Evolutionary conservation across 2,888 invertebrate genomes (phyloP), one percentile per base, ranked within the genome.

Genomic region (Cylindroiulus punctatus): DNA sequence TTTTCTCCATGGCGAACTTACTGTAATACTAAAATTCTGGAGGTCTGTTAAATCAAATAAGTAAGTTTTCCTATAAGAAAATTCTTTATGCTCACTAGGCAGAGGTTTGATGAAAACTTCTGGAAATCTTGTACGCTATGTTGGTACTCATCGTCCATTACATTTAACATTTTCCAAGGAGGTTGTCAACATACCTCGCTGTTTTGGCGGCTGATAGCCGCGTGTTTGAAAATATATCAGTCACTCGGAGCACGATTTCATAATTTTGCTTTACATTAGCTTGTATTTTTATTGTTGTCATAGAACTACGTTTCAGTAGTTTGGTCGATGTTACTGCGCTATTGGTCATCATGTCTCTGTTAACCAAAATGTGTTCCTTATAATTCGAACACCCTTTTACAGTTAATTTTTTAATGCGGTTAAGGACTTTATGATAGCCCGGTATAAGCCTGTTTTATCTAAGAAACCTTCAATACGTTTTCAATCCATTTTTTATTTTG

Each of bases 121-220:
- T 57, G 7, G 22, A 57, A 57, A 57, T 57, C 57, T n/a, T n/a
- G 57, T 57, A 57, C 57, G 19, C 57, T 19, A n/a, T 57, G 57
- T 22, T 57, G 57, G 57, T 57, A 57, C 57, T 57, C 57, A 57
- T 57, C n/a, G 57, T 57, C 57, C 57, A 57, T 57, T 57, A 57
- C n/a, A 19, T 57, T 57, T 57, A 57, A 57, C 57, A 57, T 57
- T 57, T 57, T 57, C 57, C 57, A n/a, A 57, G 57, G n/a, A 57
- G 57, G 57, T 57, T 57, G 57, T 57, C 57, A 57, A 57, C 57
- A 57, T 57, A 57, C 19, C 57, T 57, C 19, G 57, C 57, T 57
- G 22, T 19, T 57, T 57, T 57, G 57, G 57, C 57, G 57, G 57
- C 57, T 57, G 57, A 57, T 57, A 57, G 57, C 57, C 57, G 57